Conservation (phyloP, 1,140 invertebrate species). For the Harpegnathos saltator region DNA sequence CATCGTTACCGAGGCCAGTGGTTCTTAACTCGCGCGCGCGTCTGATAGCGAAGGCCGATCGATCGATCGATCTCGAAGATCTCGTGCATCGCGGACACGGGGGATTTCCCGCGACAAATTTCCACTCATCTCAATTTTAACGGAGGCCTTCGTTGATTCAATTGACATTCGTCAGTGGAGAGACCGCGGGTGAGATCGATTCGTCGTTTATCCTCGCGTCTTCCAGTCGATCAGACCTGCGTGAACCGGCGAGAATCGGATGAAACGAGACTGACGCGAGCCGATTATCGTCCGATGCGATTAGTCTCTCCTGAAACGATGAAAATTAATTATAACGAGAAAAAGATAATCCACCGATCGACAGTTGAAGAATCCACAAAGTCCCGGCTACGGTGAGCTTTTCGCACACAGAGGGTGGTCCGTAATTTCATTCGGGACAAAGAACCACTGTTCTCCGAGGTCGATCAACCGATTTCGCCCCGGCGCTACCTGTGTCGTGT, state of each 20-base stretch:
- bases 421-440: neutral
- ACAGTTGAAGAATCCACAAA: neutral
- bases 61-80: neutral
- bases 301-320: neutral
- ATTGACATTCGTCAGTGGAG: neutral
- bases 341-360: no score
- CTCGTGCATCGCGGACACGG: neutral
- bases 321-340: neutral
- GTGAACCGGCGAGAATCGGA: no score
- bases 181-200: neutral
- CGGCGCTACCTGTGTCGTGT: constrained; percentile 47
- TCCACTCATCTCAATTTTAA: neutral
- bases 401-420: neutral
- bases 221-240: neutral
- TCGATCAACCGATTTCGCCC: constrained; percentile 35
- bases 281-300: neutral
- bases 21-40: constrained; percentile 16
- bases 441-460: constrained; percentile 33
- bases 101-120: neutral
- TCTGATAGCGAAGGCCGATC: neutral
- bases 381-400: neutral
- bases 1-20: constrained; percentile 22
- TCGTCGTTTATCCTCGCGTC: neutral
- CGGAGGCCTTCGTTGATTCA: neutral
- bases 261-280: neutral